These are phyloP conservation scores for Geotrupes spiniger DNA, from an alignment of 2,888 invertebrate species.

Conservation along the genomic window DNA sequence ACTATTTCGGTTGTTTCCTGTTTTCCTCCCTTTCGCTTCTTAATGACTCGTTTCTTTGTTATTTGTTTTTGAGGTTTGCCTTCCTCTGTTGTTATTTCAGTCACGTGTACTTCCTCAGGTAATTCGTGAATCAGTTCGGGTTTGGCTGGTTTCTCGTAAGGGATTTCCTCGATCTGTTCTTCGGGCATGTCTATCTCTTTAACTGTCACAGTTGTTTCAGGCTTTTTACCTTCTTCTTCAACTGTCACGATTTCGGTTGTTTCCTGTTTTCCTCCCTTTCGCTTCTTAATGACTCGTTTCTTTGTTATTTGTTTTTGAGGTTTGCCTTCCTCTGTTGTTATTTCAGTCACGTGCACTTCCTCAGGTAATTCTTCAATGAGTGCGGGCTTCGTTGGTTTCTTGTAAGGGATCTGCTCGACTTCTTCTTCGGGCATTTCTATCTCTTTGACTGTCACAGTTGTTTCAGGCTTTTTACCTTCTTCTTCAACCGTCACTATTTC, in stretches of 20 bases:
- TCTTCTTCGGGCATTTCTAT: slow-evolving; percentile 21
- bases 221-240: slow-evolving; percentile 45
- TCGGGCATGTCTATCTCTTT: slow-evolving; percentile 33
- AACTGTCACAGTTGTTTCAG: slow-evolving; percentile 44
- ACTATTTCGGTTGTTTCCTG: slow-evolving; percentile 50
- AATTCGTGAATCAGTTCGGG: slow-evolving; percentile 36
- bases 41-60: slow-evolving; percentile 37
- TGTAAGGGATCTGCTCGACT: slow-evolving; percentile 26
- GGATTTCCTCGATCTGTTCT: slow-evolving; percentile 28
- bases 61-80: slow-evolving; percentile 40
- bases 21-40: slow-evolving; percentile 39
- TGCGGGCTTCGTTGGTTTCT: slow-evolving; percentile 6
- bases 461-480: slow-evolving; percentile 47
- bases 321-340: slow-evolving; percentile 44
- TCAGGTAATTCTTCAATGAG: slow-evolving; percentile 34
- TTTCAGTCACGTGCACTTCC: slow-evolving; percentile 39
- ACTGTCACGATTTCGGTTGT: slow-evolving; percentile 45
- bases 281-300: slow-evolving; percentile 36
- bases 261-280: slow-evolving; percentile 37
- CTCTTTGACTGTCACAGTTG: slow-evolving; percentile 40
- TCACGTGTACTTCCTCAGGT: slow-evolving; percentile 41
- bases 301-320: slow-evolving; percentile 39
- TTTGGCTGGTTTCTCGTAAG: slow-evolving; percentile 30
- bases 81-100: slow-evolving; percentile 46
- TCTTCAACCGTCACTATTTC: slow-evolving; percentile 50